phyloP scores from a whole-genome alignment of 2,888 invertebrate species.

The Ditylenchus weischeri region DNA sequence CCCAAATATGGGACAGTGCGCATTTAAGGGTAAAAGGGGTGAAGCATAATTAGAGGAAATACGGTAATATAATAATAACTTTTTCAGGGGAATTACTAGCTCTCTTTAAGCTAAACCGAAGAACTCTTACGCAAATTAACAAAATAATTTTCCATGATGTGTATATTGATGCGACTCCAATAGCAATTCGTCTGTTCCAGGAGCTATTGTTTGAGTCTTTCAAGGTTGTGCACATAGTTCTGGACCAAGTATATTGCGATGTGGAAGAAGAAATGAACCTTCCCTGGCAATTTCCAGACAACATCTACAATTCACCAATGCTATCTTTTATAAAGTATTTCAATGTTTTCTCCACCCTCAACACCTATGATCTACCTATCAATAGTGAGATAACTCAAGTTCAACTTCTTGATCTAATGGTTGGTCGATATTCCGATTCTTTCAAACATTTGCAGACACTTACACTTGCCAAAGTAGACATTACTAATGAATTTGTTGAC shows the following conservation, averaged over 20 bases:
- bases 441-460: no score
- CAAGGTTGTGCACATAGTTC: neutral
- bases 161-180: no score
- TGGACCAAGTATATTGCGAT: neutral
- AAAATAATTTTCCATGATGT: neutral
- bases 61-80: no score
- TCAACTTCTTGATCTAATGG: neutral
- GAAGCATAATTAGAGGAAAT: no score
- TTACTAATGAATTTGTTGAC: neutral
- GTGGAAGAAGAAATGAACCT: neutral
- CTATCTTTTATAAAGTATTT: neutral
- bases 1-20: no score
- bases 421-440: neutral
- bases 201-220: neutral
- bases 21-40: no score
- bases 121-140: no score
- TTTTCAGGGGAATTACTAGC: no score
- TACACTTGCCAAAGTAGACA: neutral
- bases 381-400: neutral
- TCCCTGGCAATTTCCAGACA: neutral
- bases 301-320: neutral
- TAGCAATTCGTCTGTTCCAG: neutral
- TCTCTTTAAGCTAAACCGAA: no score
- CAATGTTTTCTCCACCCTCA: neutral
- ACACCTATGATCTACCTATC: neutral